Conservation (phyloP, 2,888 invertebrate genomes). For the Mimachlamys varia region DNA sequence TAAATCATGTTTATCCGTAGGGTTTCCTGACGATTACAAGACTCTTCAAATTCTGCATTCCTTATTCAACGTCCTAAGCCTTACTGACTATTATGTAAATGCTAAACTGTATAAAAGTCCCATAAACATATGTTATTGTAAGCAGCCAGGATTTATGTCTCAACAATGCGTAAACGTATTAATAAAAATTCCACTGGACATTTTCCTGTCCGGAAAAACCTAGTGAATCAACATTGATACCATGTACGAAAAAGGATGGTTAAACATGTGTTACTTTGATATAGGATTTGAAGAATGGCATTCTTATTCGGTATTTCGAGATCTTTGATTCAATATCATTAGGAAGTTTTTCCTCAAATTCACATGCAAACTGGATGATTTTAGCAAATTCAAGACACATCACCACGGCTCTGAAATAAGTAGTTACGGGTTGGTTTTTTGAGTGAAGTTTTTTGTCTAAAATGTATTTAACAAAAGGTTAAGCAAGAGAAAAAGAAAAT, state of each 20-base stretch:
- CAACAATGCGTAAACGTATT: neutral
- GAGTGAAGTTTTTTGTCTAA: too few relatives aligned
- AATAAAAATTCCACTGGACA: neutral
- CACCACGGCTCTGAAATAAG: too few relatives aligned
- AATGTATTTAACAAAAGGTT: too few relatives aligned
- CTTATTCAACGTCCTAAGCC: neutral
- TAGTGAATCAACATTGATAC: neutral
- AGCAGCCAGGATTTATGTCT: neutral
- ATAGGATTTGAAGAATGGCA: neutral
- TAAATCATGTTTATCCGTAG: neutral
- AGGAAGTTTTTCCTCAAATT: too few relatives aligned
- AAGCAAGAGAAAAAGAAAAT: too few relatives aligned
- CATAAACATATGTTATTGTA: neutral
- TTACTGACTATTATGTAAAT: conserved; percentile 16
- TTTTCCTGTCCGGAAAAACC: neutral
- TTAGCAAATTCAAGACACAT: too few relatives aligned
- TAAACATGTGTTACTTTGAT: neutral
- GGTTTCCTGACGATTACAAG: neutral
- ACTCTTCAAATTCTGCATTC: neutral
- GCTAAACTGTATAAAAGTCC: neutral
- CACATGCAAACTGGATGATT: too few relatives aligned
- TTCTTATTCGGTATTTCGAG: neutral
- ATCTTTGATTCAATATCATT: neutral
- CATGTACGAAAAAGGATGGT: neutral
- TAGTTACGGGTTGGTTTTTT: too few relatives aligned